Conservation (phyloP, 53 echinoderm and acorn worm genomes). For the Pentamera pediparva region DNA sequence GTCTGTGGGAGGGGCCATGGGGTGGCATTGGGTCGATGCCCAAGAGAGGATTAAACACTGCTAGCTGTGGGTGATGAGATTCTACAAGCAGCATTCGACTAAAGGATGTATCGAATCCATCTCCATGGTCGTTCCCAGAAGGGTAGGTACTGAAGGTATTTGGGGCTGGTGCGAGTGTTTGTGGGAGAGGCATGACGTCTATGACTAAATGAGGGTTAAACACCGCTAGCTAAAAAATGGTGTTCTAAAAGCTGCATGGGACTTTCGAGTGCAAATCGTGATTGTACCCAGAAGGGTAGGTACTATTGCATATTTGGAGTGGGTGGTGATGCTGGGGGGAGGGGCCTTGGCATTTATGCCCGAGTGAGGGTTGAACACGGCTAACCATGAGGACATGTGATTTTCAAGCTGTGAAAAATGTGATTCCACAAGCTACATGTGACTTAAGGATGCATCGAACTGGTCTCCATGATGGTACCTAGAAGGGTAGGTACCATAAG, state of each 20-base stretch:
- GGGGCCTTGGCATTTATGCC: constrained; percentile 83
- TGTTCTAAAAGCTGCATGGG: constrained; percentile 82
- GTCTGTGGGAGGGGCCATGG: constrained; percentile 39
- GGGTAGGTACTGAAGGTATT: constrained; percentile 55
- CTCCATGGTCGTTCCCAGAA: constrained; percentile 93
- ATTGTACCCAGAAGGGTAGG: constrained; percentile 96
- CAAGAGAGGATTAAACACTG: constrained; percentile 74
- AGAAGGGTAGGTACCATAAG: constrained; percentile 60
- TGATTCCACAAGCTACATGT: constrained; percentile 84
- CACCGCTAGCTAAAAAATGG: constrained; percentile 61
- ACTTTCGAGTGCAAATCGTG: constrained; percentile 65
- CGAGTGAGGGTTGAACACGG: constrained; percentile 72
- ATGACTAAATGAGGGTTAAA: constrained; percentile 92
- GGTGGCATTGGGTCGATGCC: constrained; percentile 91
- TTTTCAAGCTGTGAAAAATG: constrained; percentile 78
- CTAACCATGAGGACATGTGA: too few relatives aligned
- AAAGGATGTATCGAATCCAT: constrained; percentile 70
- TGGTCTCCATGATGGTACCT: constrained; percentile 90
- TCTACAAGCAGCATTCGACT: constrained; percentile 79
- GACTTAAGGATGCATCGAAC: constrained; percentile 66
- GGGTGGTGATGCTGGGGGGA: not conserved
- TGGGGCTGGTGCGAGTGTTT: too few relatives aligned
- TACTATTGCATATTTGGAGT: not conserved
- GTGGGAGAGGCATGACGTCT: constrained; percentile 75
- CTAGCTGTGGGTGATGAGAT: constrained; percentile 75